Percentiles rank a stretch among this genome's conserved stretches.
These are phyloP conservation scores for Leucosticte australis DNA, from an alignment of 2,113 vertebrate species.

Conservation along the genomic window DNA sequence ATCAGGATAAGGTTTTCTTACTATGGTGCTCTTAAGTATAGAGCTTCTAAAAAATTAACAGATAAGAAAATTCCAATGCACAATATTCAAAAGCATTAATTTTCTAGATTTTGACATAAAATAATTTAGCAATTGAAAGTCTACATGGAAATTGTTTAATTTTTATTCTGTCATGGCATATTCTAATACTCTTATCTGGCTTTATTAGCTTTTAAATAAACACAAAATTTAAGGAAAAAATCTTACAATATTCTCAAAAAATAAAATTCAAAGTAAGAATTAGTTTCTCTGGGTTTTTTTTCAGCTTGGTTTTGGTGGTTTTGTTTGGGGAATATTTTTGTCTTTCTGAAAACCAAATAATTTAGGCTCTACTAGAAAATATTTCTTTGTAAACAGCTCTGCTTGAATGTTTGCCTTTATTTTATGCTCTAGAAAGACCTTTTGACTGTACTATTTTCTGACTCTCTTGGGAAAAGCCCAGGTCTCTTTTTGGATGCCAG, in stretches of 20 bases:
- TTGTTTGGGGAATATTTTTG: not conserved
- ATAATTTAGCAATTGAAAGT: slow-evolving; percentile 67
- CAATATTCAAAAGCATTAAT: slow-evolving; percentile 76
- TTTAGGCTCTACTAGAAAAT: not conserved
- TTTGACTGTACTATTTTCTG: slow-evolving; percentile 22
- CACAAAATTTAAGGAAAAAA: slow-evolving; percentile 40
- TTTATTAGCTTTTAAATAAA: slow-evolving; percentile 50
- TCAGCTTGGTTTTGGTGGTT: not conserved
- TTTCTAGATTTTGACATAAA: slow-evolving; percentile 70
- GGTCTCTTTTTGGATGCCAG: slow-evolving; percentile 40
- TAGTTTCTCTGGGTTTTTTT: not conserved
- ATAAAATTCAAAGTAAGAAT: not conserved
- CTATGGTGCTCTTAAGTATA: slow-evolving; percentile 73
- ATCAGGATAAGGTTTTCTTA: slow-evolving; percentile 71
- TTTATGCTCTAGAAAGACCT: slow-evolving; percentile 24
- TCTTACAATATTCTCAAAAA: not conserved
- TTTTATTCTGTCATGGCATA: slow-evolving; percentile 3
- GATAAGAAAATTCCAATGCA: slow-evolving; percentile 64
- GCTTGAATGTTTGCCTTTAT: not conserved
- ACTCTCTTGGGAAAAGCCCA: slow-evolving; percentile 10
- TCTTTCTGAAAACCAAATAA: not conserved
- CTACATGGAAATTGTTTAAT: slow-evolving; percentile 52
- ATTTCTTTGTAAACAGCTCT: not conserved
- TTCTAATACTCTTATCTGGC: not conserved
- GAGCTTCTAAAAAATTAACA: slow-evolving; percentile 62